Conservation (phyloP, 1,140 invertebrate genomes). For the Scaptomyza graminum region DNA sequence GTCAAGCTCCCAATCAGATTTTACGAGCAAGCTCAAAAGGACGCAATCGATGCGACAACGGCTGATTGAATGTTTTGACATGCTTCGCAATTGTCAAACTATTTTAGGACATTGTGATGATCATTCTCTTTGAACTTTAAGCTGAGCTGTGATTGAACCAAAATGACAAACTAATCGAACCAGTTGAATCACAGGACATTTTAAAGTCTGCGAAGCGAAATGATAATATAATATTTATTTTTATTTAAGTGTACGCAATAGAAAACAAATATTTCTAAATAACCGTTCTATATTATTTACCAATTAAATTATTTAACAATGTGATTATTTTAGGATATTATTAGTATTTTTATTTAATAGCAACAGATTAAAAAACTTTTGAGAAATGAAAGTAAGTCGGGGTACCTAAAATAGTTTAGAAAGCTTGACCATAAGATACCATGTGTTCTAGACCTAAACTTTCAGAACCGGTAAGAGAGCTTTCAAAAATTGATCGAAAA, state of each 20-base stretch:
- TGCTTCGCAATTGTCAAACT: slow-evolving; percentile 21
- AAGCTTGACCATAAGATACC: too few relatives aligned
- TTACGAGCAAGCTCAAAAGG: background rate
- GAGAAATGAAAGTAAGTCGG: too few relatives aligned
- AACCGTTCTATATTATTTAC: too few relatives aligned
- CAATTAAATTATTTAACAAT: too few relatives aligned
- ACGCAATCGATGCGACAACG: background rate
- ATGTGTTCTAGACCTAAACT: too few relatives aligned
- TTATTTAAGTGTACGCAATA: background rate
- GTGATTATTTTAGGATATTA: background rate
- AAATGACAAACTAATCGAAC: background rate
- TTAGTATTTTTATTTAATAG: too few relatives aligned
- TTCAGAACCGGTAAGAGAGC: too few relatives aligned
- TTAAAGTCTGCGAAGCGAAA: slow-evolving; percentile 5
- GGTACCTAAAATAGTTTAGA: too few relatives aligned
- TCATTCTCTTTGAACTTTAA: slow-evolving; percentile 1
- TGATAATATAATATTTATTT: background rate
- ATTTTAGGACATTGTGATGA: slow-evolving; percentile 9
- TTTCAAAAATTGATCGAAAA: too few relatives aligned
- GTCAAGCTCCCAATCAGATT: background rate
- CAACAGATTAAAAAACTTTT: too few relatives aligned
- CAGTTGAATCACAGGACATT: slow-evolving; percentile 20
- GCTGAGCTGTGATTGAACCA: slow-evolving; percentile 15
- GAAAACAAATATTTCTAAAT: too few relatives aligned
- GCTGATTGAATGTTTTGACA: slow-evolving; percentile 1